Conservation (phyloP, 2,888 invertebrate genomes). For the Dermolepida albohirtum region DNA sequence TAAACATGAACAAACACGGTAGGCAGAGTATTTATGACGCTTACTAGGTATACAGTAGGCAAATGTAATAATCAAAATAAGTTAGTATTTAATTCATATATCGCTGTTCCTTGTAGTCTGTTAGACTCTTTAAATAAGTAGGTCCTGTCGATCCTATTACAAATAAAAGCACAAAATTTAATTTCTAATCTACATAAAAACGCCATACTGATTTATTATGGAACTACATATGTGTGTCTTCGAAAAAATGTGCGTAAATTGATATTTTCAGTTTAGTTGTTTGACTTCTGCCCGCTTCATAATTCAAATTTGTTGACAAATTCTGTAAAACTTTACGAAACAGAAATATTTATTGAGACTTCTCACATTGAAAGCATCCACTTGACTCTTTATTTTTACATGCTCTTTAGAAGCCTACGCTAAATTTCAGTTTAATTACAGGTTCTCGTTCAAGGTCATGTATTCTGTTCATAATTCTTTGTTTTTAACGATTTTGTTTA, state of each 20-base stretch:
- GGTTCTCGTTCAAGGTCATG: conserved; percentile 24
- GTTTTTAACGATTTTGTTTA: conserved; percentile 44
- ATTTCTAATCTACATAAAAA: too few species aligned
- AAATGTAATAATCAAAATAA: too few species aligned
- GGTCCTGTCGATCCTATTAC: too few species aligned
- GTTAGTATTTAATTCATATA: too few species aligned
- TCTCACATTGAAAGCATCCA: conserved; percentile 20
- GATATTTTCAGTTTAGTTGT: conserved; percentile 17
- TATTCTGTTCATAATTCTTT: conserved; percentile 38
- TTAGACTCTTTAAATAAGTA: too few species aligned
- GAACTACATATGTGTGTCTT: too few species aligned
- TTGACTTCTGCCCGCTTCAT: conserved; percentile 7
- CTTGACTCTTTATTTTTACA: conserved; percentile 29
- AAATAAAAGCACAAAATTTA: too few species aligned
- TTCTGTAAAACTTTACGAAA: conserved; percentile 23
- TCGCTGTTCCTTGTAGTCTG: too few species aligned
- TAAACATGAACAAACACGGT: too few species aligned
- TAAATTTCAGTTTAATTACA: conserved; percentile 36
- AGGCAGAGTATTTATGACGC: too few species aligned
- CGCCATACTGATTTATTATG: too few species aligned
- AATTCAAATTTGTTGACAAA: conserved; percentile 28
- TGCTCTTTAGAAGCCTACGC: conserved; percentile 32
- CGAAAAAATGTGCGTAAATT: not conserved
- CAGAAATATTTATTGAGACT: conserved; percentile 22
- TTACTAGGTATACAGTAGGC: too few species aligned